Evolutionary conservation across 2,888 invertebrate species (phyloP), one percentile per base, ranked within the genome.

Genomic region (Alcis repandata): DNA sequence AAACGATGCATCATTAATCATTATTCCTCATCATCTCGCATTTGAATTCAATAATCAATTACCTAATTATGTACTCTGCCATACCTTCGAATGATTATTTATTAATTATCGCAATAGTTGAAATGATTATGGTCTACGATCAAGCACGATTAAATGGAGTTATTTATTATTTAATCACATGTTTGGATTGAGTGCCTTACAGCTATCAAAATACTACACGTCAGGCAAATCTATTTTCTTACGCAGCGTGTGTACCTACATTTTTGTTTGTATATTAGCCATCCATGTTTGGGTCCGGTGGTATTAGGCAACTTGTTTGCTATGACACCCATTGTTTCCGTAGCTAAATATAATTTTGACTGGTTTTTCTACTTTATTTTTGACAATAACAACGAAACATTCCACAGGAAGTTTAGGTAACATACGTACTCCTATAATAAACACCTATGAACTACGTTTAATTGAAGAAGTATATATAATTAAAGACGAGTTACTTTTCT

Each of bases 91-190:
- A 63, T 58, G 53, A 63, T 63, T 62, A 63, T 53, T 63, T 65
- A 71, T 71, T 62, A 59, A 54, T 64, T 60, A 62, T 66, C 43
- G 63, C 61, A 67, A 65, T 59, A 58, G 49, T 61, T 51, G 59
- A 54, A 43, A 64, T 51, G 15, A 54, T 45, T 51, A 38, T 13
- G 46, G 59, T 54, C 41, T 41, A 10, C 10, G 57, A 57, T 61
- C 46, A 51, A 56, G 57, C 65, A 57, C 65, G 65, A 65, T 52
- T 51, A 19, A 36, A 36, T 41, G 19, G 10, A 33, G 53, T 57
- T 51, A 60, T 60, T 68, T 67, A 63, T 68, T 53, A 62, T 63
- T 66, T 71, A 65, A 71, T 68, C 57, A 65, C 49, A 58, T 59
- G 66, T 65, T 71, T 63, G 27, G 59, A 64, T 67, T 49, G 19